A percentile compares a stretch with the other conserved stretches of the same genome.
Evolutionary conservation across 1,140 invertebrate species (phyloP).

Genomic region (Papilio polytes): DNA sequence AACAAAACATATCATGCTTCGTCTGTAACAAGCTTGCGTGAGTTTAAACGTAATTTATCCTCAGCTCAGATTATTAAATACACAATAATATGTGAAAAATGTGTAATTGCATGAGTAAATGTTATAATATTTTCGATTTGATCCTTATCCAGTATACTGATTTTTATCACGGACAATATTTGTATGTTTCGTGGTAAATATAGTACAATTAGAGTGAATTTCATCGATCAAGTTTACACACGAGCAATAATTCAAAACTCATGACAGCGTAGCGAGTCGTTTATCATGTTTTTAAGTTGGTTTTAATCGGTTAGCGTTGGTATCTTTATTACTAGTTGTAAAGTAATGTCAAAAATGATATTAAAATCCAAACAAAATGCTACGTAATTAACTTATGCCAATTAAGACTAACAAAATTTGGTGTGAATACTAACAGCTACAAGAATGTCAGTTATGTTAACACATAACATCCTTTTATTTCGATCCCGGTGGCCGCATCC

Average conservation of each 20-base stretch:
- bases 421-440: background rate
- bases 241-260: constrained; percentile 17
- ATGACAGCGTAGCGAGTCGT: background rate
- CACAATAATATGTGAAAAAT: background rate
- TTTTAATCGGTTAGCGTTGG: background rate
- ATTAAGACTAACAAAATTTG: background rate
- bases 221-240: constrained; percentile 23
- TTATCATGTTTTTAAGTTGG: constrained; percentile 22
- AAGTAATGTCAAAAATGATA: background rate
- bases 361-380: no score
- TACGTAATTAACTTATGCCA: background rate
- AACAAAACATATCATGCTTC: constrained; percentile 8
- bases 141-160: background rate
- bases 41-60: background rate
- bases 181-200: constrained; percentile 2
- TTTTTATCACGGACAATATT: constrained; percentile 5
- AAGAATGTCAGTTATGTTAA: constrained; percentile 13
- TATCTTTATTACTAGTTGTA: background rate
- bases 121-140: background rate
- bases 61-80: background rate
- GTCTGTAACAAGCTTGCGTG: background rate
- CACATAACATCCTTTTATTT: constrained; percentile 23
- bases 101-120: background rate
- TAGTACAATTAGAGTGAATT: constrained; percentile 15
- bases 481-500: constrained; percentile 7